Base-by-base conservation (phyloP, 2,797 vertebrate genomes). In the Zenarchopterus dispar region DNA sequence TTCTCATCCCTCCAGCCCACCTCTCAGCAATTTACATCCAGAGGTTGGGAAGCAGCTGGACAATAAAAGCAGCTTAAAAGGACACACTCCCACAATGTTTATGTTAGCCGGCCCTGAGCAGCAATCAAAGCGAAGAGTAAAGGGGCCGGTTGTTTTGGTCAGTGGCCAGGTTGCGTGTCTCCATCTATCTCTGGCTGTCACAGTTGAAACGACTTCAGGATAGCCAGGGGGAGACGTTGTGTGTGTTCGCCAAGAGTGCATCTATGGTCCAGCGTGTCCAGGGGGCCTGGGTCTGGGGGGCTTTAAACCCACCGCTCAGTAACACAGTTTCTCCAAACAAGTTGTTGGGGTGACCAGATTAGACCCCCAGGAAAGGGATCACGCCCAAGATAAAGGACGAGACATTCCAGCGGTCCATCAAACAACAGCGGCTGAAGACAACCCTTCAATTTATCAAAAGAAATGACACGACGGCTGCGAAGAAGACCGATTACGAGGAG, bases 31-130 rank as follows among this genome's bases (percentile, higher is more conserved):
- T 90, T 85, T 85, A 86, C 70, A 84, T 91, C 81, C 78, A 91
- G 70, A 62, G 64, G 67, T 71, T 69, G 64, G 62, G 75, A 75
- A 90, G 77, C 91, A 93, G 89, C 90, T 92, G 90, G 91, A 91
- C 91, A 92, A 92, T 93, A 93, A 93, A 94, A 93, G 85, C 62
- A 48, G 70, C 84, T 90, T 92, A 92, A 93, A 93, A 92, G 91
- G 87, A 91, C 88, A 76, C 81, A 80, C 85, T 91, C 77, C 71
- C 71, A 68, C 81, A 26, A 39, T 90, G 91, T 93, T 93, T 93
- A 93, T 52, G 66, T 90, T 89, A 69, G 77, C 80, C 73, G 63
- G 69, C 44, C 75, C 46, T 67, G 68, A 72, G 81, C 71, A 51
- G 84, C 78, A 75, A 87, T 84, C 80, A 90, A 89, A 83, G 15